Evolutionary conservation across 2,888 invertebrate genomes (phyloP).

Genomic region (Noctua janthina): DNA sequence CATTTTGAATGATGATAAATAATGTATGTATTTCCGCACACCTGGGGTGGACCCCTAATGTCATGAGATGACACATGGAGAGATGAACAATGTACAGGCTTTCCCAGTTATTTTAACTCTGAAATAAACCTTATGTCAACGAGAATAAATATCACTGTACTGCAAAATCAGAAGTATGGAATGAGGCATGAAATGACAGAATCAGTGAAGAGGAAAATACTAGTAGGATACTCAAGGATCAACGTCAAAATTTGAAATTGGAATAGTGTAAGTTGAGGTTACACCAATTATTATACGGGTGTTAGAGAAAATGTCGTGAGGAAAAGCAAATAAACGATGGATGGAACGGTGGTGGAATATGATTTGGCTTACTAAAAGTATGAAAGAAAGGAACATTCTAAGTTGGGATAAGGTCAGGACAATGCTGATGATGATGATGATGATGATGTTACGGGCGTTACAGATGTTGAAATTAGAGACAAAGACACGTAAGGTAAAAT

Average conservation of each 20-base stretch:
- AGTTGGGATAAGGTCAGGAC: not conserved
- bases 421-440: not conserved
- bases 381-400: not conserved
- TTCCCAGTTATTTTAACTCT: not conserved
- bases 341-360: not conserved
- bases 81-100: not conserved
- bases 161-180: not conserved
- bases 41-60: constrained; percentile 19
- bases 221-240: too few relatives aligned
- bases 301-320: not conserved
- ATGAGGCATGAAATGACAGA: not conserved
- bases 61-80: constrained; percentile 16
- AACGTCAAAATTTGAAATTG: not conserved
- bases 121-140: not conserved
- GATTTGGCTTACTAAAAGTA: not conserved
- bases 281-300: not conserved
- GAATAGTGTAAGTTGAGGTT: not conserved
- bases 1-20: constrained; percentile 43
- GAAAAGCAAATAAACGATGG: not conserved
- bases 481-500: not conserved
- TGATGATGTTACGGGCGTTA: not conserved
- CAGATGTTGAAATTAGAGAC: not conserved
- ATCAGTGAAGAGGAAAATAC: not conserved
- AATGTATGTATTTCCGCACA: constrained; percentile 29
- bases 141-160: not conserved